These are phyloP conservation scores for Tetramorium simillimum DNA, from an alignment of 1,140 invertebrate species.

Conservation along the genomic window DNA sequence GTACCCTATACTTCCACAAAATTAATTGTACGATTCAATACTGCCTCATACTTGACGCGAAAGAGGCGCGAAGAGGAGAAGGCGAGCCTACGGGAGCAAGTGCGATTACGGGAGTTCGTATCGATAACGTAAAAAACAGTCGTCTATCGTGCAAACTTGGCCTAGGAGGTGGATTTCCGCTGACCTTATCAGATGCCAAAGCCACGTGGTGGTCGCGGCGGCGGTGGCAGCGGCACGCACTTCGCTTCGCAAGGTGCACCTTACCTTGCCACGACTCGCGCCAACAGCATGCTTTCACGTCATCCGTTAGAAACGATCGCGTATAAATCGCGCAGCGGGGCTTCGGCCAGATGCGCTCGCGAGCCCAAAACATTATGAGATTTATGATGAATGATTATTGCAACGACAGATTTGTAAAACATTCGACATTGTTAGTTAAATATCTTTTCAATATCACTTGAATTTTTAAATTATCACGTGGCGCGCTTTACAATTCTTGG, in stretches of 20 bases:
- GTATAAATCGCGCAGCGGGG: slow-evolving; percentile 64
- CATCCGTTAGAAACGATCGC: slow-evolving; percentile 68
- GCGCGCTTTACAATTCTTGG: neutral
- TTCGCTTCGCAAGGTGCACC: slow-evolving; percentile 69
- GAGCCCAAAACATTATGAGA: neutral
- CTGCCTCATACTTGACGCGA: neutral
- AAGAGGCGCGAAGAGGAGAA: neutral
- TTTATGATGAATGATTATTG: neutral
- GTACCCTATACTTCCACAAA: neutral
- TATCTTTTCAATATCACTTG: neutral
- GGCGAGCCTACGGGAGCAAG: neutral
- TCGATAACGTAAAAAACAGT: slow-evolving; percentile 32
- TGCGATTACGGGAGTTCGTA: neutral
- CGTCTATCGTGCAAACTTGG: slow-evolving; percentile 39
- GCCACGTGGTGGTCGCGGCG: slow-evolving; percentile 76
- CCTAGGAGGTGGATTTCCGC: slow-evolving; percentile 71
- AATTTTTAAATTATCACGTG: neutral
- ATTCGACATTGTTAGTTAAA: neutral
- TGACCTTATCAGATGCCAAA: slow-evolving; percentile 77
- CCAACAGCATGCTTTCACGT: slow-evolving; percentile 65
- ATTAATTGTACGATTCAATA: neutral
- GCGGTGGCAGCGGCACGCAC: slow-evolving; percentile 72
- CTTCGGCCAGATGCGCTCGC: slow-evolving; percentile 35
- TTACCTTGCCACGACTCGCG: slow-evolving; percentile 47
- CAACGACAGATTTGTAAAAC: neutral